Percentiles rank a stretch among this genome's conserved stretches.
Evolutionary conservation across 30 jellyfish, hydroid and myxozoan species (phyloP).

Genomic region (Catostylus mosaicus): DNA sequence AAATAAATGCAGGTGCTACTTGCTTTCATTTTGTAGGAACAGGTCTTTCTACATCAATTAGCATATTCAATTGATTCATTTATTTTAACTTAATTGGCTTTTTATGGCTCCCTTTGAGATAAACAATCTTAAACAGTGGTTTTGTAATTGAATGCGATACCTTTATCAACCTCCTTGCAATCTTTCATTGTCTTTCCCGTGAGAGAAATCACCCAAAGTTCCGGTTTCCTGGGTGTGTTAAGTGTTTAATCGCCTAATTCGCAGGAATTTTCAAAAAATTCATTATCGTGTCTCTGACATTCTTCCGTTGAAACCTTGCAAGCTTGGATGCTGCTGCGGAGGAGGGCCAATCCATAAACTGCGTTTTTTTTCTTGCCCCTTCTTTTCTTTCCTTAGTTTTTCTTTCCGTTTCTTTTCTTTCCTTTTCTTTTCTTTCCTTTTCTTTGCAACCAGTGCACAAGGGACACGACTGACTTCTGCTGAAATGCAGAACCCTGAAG

Average conservation of each 20-base stretch:
- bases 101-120: neutral
- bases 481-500: too few relatives aligned
- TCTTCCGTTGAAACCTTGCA: too few relatives aligned
- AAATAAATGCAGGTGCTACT: neutral
- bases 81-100: neutral
- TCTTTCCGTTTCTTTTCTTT: too few relatives aligned
- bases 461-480: too few relatives aligned
- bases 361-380: too few relatives aligned
- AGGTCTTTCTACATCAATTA: neutral
- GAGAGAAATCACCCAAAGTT: neutral
- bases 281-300: too few relatives aligned
- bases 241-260: neutral
- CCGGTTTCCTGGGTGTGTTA: constrained; percentile 34
- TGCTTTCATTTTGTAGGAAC: neutral
- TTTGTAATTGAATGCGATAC: neutral
- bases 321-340: too few relatives aligned
- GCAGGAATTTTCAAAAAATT: too few relatives aligned
- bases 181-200: neutral
- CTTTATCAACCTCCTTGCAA: neutral
- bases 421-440: too few relatives aligned
- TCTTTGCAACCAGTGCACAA: too few relatives aligned
- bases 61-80: neutral
- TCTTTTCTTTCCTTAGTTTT: too few relatives aligned
- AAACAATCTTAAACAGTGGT: neutral
- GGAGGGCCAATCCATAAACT: too few relatives aligned